Conservation (phyloP, 2,888 invertebrate species). For the Eucriotettix oculatus region DNA sequence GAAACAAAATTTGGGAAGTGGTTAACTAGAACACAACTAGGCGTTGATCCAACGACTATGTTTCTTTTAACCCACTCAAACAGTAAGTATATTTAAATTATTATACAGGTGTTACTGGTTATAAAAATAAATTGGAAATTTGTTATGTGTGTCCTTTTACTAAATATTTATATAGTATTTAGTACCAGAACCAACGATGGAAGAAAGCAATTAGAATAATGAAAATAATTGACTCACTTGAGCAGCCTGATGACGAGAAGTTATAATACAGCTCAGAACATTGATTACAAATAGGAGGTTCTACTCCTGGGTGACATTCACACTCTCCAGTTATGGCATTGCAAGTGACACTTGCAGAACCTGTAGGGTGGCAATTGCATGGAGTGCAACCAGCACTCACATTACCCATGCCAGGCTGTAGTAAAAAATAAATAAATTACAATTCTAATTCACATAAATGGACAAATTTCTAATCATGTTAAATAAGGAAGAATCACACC, state of each 20-base stretch:
- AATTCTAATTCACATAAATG: slow-evolving; percentile 1
- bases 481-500: slow-evolving; percentile 17
- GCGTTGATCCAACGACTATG: too few species aligned
- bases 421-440: not conserved
- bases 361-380: slow-evolving; percentile 60
- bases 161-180: too few species aligned
- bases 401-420: slow-evolving; percentile 49
- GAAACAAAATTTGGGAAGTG: too few species aligned
- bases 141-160: too few species aligned
- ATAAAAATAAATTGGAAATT: too few species aligned
- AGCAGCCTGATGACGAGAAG: slow-evolving; percentile 45
- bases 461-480: slow-evolving; percentile 1
- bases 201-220: too few species aligned
- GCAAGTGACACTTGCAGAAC: slow-evolving; percentile 51
- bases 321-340: slow-evolving; percentile 63
- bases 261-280: slow-evolving; percentile 58
- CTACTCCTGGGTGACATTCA: slow-evolving; percentile 58
- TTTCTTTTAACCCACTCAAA: too few species aligned
- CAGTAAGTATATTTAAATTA: too few species aligned
- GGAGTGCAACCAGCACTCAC: slow-evolving; percentile 60
- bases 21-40: too few species aligned
- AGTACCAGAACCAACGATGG: too few species aligned
- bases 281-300: slow-evolving; percentile 56
- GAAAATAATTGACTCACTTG: slow-evolving; percentile 33
- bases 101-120: too few species aligned